A percentile compares a stretch with the other conserved stretches of the same genome.
Evolutionary conservation across 1,140 invertebrate species (phyloP).

Genomic region (Reticulitermes speratus): DNA sequence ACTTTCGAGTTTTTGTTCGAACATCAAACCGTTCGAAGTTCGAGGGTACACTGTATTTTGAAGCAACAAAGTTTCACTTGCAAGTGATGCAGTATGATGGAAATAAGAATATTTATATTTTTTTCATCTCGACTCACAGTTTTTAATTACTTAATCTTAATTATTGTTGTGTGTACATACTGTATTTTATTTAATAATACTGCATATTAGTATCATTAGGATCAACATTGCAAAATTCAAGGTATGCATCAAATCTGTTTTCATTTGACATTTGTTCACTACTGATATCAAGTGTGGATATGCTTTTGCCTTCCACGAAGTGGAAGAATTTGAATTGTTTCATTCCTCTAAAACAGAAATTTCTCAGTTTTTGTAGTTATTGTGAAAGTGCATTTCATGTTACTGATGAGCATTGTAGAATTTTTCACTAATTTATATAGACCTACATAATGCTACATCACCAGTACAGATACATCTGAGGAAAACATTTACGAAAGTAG

Average conservation of each 20-base stretch:
- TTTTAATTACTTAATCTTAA: constrained; percentile 5
- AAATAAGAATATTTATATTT: not conserved
- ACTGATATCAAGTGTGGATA: constrained; percentile 8
- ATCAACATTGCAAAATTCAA: not conserved
- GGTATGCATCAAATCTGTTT: constrained; percentile 15
- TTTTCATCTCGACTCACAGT: not conserved
- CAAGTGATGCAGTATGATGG: not conserved
- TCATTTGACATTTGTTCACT: not conserved
- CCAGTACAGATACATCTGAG: too few species aligned
- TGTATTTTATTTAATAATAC: constrained; percentile 10
- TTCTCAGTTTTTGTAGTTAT: too few species aligned
- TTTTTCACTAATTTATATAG: too few species aligned
- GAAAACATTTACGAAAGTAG: too few species aligned
- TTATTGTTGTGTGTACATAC: constrained; percentile 2
- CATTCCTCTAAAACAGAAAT: too few species aligned
- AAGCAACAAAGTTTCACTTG: too few species aligned
- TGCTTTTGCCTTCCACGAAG: not conserved
- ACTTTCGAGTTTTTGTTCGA: too few species aligned
- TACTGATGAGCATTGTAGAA: too few species aligned
- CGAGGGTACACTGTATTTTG: too few species aligned
- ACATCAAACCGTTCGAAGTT: too few species aligned
- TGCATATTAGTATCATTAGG: not conserved
- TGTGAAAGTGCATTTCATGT: too few species aligned
- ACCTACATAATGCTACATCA: too few species aligned
- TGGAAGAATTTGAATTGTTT: not conserved